phyloP scores from a whole-genome alignment of 2,113 vertebrate species.

The Chaetura pelagica region DNA sequence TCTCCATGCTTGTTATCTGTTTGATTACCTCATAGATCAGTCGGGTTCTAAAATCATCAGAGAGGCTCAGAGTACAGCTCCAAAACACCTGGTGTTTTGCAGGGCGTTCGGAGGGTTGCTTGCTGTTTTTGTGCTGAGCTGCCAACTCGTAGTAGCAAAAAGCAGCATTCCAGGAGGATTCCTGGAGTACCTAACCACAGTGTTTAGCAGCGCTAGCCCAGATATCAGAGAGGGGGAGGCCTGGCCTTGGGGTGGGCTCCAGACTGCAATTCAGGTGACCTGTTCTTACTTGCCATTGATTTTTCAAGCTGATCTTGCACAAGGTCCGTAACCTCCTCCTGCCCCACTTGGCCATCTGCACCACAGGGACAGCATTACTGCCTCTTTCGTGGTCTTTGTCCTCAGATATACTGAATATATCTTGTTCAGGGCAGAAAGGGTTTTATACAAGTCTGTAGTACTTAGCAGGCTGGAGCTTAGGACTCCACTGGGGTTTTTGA shows the following conservation, averaged over 20 bases:
- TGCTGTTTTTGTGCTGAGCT: not conserved
- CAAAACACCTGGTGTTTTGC: rapidly evolving
- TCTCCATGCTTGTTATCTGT: not conserved
- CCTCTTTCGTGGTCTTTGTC: constrained; percentile 43
- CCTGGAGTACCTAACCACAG: rapidly evolving
- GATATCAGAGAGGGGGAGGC: not conserved
- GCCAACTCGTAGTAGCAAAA: rapidly evolving
- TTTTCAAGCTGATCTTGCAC: constrained; percentile 27
- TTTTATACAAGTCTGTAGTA: not conserved
- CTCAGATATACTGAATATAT: not conserved
- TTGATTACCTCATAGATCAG: rapidly evolving
- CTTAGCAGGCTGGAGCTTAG: not conserved
- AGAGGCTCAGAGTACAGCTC: not conserved
- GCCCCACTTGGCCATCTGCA: not conserved
- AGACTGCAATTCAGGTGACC: constrained; percentile 5
- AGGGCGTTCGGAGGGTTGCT: not conserved
- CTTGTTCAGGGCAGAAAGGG: constrained; percentile 9
- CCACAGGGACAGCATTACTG: not conserved
- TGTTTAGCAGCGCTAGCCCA: rapidly evolving
- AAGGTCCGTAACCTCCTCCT: not conserved
- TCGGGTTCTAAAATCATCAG: not conserved
- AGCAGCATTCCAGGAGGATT: not conserved
- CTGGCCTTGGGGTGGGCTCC: not conserved
- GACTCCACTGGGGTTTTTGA: constrained; percentile 23
- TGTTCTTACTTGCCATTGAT: not conserved